Evolutionary conservation across 2,797 vertebrate genomes (phyloP).

Genomic region (Anguilla megastoma): DNA sequence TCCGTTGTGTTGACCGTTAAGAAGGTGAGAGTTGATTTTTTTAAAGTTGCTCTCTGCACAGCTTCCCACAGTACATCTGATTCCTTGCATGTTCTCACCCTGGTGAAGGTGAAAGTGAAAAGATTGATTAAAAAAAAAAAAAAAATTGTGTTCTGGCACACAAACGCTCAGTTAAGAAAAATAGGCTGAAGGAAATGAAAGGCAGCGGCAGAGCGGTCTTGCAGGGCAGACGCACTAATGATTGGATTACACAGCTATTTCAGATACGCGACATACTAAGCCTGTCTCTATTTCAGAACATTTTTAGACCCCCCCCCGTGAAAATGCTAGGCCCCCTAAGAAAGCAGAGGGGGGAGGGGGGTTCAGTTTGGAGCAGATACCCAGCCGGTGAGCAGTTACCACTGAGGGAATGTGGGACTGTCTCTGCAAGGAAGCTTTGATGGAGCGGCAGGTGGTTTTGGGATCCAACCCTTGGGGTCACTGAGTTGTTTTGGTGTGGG

Average conservation of each 20-base stretch:
- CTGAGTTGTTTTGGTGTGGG: background rate
- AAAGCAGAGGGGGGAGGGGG: background rate
- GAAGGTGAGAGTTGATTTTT: background rate
- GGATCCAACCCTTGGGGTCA: background rate
- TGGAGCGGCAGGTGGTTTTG: background rate
- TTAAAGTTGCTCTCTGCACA: background rate
- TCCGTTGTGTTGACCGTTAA: background rate
- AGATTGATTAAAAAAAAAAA: background rate
- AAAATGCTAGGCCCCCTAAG: background rate
- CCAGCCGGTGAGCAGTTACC: background rate
- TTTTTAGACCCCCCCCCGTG: background rate
- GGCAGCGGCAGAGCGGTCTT: background rate
- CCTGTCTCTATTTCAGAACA: background rate
- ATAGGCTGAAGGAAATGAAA: background rate
- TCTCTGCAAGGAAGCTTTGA: background rate
- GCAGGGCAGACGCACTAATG: constrained; percentile 1
- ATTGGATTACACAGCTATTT: constrained; percentile 9
- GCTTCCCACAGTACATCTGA: background rate
- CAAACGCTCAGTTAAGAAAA: background rate
- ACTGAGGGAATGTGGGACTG: background rate
- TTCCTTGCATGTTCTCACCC: background rate
- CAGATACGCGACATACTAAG: background rate
- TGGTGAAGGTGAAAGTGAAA: background rate
- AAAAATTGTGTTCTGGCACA: background rate
- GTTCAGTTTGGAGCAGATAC: background rate